Conservation (phyloP, 1,140 invertebrate species). For the Cydia pomonella region DNA sequence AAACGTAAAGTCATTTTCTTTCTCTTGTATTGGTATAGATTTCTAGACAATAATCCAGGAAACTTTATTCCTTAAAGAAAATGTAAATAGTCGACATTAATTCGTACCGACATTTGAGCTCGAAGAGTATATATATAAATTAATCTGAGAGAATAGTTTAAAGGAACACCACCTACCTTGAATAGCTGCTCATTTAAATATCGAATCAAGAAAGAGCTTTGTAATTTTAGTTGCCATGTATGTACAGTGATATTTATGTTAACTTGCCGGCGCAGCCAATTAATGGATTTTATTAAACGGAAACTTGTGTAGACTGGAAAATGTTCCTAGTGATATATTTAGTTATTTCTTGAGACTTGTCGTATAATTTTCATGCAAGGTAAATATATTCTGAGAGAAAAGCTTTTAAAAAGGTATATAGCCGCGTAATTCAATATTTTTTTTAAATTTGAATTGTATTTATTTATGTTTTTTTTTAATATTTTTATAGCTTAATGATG, state of each 20-base stretch:
- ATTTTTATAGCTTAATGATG: too few species aligned
- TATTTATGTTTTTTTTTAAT: too few species aligned
- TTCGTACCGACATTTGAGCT: neutral
- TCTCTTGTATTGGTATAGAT: too few species aligned
- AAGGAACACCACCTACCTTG: neutral
- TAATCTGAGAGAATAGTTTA: neutral
- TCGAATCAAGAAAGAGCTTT: neutral
- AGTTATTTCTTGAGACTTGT: neutral
- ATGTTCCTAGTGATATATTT: neutral
- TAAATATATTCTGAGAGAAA: too few species aligned
- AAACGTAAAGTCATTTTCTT: too few species aligned
- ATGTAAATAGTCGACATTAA: too few species aligned
- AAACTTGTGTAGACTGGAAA: neutral
- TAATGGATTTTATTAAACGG: slow-evolving; percentile 9
- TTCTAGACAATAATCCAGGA: too few species aligned
- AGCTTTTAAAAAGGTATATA: too few species aligned
- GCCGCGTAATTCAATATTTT: too few species aligned
- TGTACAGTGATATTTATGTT: slow-evolving; percentile 27
- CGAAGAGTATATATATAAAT: neutral
- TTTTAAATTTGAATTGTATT: too few species aligned
- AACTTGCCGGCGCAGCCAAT: neutral
- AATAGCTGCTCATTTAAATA: slow-evolving; percentile 36
- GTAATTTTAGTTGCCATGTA: slow-evolving; percentile 15
- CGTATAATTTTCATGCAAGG: too few species aligned
- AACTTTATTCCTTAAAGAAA: too few species aligned